phyloP scores from a whole-genome alignment of 2,113 vertebrate species.

The Ptilorrhoa leucosticta region DNA sequence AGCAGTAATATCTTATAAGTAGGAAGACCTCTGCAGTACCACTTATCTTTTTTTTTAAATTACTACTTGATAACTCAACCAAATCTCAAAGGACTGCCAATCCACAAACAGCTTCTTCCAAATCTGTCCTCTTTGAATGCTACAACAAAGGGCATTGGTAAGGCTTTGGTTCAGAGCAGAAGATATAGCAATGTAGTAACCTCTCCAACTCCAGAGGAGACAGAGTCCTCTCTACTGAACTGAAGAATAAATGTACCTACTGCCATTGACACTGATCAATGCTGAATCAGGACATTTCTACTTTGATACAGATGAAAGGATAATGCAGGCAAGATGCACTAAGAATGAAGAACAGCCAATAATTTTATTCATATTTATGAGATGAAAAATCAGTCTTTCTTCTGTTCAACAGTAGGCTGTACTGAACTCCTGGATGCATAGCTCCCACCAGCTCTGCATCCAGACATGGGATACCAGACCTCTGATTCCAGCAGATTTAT shows the following conservation, averaged over 20 bases:
- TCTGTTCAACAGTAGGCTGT: not conserved
- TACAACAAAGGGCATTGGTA: not conserved
- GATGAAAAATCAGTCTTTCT: not conserved
- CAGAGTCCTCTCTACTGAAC: not conserved
- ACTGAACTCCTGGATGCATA: not conserved
- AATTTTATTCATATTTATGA: not conserved
- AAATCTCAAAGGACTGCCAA: not conserved
- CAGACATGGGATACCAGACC: rapidly evolving
- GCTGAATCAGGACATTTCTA: not conserved
- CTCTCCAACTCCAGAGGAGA: not conserved
- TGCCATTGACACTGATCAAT: not conserved
- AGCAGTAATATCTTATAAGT: not conserved
- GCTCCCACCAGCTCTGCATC: not conserved
- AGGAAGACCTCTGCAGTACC: not conserved
- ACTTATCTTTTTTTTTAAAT: not conserved
- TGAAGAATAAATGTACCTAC: not conserved
- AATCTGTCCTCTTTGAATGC: not conserved
- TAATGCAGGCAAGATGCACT: not conserved
- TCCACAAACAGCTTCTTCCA: not conserved
- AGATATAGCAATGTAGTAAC: not conserved
- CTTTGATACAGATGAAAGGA: not conserved
- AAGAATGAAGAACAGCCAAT: not conserved
- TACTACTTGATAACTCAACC: not conserved
- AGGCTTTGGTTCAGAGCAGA: not conserved
- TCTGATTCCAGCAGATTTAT: not conserved